A percentile compares a stretch with the other conserved stretches of the same genome.
phyloP scores from a whole-genome alignment of 2,797 vertebrate species.

The Cygnus olor region DNA sequence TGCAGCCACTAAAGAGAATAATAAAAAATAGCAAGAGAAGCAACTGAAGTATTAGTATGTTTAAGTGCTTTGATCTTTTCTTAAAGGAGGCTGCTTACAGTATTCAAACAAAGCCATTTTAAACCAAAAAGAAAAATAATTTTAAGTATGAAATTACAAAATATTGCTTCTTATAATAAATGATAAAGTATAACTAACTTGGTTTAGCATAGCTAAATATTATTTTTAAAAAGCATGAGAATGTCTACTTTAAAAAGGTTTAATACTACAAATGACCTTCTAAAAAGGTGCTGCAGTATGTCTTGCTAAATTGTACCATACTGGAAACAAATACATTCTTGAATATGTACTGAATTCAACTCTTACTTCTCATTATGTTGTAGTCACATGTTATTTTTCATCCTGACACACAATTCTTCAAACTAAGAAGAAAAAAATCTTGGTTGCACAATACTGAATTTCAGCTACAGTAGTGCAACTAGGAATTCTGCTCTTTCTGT shows the following conservation, averaged over 20 bases:
- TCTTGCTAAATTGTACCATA: constrained; percentile 58
- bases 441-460: constrained; percentile 63
- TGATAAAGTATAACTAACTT: constrained; percentile 72
- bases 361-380: constrained; percentile 26
- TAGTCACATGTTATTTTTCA: constrained; percentile 44
- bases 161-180: constrained; percentile 79
- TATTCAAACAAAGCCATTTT: constrained; percentile 71
- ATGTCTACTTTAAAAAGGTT: constrained; percentile 71
- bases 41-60: constrained; percentile 33
- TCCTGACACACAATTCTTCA: constrained; percentile 1
- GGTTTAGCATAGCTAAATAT: constrained; percentile 70
- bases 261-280: constrained; percentile 64
- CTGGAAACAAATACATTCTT: constrained; percentile 62
- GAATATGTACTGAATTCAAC: constrained; percentile 46
- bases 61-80: constrained; percentile 61
- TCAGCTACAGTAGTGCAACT: constrained; percentile 55
- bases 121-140: constrained; percentile 77
- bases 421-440: constrained; percentile 56
- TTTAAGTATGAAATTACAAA: constrained; percentile 78
- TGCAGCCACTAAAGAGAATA: constrained; percentile 24
- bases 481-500: constrained; percentile 37
- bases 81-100: constrained; percentile 64
- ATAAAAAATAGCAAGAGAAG: constrained; percentile 32
- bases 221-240: constrained; percentile 72
- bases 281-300: constrained; percentile 57